Evolutionary conservation across 2,797 vertebrate species (phyloP), one percentile per base, ranked within the genome.

Genomic region (Acrocephalus scirpaceus): DNA sequence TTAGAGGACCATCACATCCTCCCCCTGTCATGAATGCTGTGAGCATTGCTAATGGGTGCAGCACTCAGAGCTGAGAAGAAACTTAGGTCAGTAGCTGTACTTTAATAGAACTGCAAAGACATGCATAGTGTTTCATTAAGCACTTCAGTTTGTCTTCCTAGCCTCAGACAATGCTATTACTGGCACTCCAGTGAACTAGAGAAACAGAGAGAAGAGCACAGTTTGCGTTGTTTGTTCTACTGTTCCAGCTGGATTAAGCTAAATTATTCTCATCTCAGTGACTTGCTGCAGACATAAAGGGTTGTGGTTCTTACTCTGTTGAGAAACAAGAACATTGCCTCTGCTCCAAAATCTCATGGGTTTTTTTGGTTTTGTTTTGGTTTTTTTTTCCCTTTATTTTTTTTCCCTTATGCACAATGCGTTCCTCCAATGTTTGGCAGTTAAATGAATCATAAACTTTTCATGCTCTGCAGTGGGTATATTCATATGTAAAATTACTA

Each of bases 381-480:
- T 44, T 22, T 30, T 27, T 50, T 16, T 22, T 38, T n/a, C n/a
- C 7, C 11, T 8, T 38, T 18, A 4, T 21, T 40, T 15, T 4
- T 60, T 44, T 2, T 0, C 5, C 21, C 16, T 50, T 70, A 47
- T 16, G 36, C 16, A 11, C 34, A 62, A 21, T 58, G 11, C 54
- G 16, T 60, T 78, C 45, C n/a, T 92, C 20, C 47, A 44, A 0
- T 81, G 42, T 71, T 92, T 85, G 45, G 38, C 67, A 76, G 77
- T 71, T 88, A 67, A 79, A 50, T n/a, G 84, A 89, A 92, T 93
- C 89, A 71, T 88, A 78, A 93, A 95, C 78, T 80, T 95, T 89
- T 93, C 81, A 88, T 91, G 81, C 38, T 91, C 53, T 90, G 75
- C 84, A 86, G 72, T 80, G 47, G 50, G 69, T 85, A 89, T 88